Evolutionary conservation across 2,113 vertebrate species (phyloP).

Genomic region (Ondatra zibethicus): DNA sequence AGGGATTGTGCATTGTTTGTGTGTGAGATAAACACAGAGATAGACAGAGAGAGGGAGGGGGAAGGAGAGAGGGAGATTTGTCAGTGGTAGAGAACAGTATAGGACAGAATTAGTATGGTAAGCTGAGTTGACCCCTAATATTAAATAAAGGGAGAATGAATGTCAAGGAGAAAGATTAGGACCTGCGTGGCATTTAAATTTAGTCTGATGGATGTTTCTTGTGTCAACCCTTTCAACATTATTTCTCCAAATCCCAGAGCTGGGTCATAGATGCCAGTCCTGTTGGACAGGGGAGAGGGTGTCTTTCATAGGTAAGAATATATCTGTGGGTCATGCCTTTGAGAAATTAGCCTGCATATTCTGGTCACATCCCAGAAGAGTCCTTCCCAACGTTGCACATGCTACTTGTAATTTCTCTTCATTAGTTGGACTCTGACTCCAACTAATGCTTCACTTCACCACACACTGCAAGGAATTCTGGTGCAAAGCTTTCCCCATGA

Average conservation of each 20-base stretch:
- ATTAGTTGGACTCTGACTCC: neutral
- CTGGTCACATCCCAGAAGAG: too few relatives aligned
- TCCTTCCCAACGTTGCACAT: too few relatives aligned
- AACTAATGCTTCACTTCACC: too few relatives aligned
- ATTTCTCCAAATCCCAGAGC: neutral
- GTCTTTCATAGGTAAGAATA: neutral
- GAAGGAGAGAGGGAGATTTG: neutral
- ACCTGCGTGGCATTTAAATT: neutral
- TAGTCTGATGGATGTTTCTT: neutral
- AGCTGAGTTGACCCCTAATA: neutral
- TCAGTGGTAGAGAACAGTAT: too few relatives aligned
- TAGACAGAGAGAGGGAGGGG: neutral
- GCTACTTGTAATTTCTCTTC: neutral
- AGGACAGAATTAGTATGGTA: neutral
- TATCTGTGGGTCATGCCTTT: neutral
- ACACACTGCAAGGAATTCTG: neutral
- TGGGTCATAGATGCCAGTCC: neutral
- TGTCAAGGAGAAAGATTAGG: neutral
- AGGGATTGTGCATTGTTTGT: neutral
- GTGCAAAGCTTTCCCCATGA: neutral
- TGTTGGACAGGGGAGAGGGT: accelerated
- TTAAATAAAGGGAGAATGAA: neutral
- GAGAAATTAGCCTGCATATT: neutral
- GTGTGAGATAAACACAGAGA: neutral
- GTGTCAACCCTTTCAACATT: neutral